Base-by-base conservation (phyloP, 2,797 vertebrate species). In the Acanthurus tractus region DNA sequence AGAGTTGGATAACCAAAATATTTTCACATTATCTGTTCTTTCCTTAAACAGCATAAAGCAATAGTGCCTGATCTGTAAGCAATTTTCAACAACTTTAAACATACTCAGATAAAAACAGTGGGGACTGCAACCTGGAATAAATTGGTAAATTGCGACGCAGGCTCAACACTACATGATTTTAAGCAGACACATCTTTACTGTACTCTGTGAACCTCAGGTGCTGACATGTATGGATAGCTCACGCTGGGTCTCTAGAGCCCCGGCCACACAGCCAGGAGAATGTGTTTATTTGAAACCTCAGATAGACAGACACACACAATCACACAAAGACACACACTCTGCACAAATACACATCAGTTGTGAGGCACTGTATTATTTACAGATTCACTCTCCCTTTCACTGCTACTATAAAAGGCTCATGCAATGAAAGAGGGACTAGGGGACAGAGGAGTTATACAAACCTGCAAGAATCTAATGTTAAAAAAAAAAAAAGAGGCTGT, bases 321-420 rank as follows among this genome's bases (percentile, higher is more conserved):
- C 61, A 78, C 52, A 40, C 64, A 18, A n/a, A n/a, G 29, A 34
- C 29, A 34, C 58, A 78, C 52, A 44, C 64, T 48, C 36, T n/a
- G 44, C 67, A 58, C 68, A 63, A 73, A 55, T 25, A 78, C 73
- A 65, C 78, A 72, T 67, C 57, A 61, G 70, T 55, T 45, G 63
- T 49, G 56, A 84, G 63, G 56, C 55, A 29, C 77, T 91, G 84
- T 88, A 91, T 92, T 93, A 92, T 93, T 93, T 91, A 92, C 87
- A 91, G 74, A 76, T 83, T 86, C 75, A 57, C 63, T 76, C 78
- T 71, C 42, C 81, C 81, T 81, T 80, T 84, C 70, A 79, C 74
- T 13, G 10, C 70, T 53, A 49, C 88, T 91, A 92, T 92, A 90
- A 90, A 90, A 92, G 88, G 88, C 75, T 75, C 72, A 59, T 34